Conservation (phyloP, 2,888 invertebrate genomes). For the Spatulosminthurus flaviceps region DNA sequence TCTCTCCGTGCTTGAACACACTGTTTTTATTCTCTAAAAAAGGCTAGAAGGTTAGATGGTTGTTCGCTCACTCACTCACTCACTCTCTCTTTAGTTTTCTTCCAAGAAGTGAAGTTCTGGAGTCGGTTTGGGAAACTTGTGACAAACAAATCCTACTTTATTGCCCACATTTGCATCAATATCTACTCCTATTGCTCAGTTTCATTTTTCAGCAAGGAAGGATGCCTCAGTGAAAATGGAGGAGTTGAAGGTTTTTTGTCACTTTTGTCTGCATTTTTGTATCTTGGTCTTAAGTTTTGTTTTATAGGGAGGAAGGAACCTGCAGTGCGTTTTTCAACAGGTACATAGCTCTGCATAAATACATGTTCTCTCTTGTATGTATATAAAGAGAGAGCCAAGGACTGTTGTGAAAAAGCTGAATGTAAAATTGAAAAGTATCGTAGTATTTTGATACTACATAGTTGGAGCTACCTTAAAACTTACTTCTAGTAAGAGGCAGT, state of each 20-base stretch:
- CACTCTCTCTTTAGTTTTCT: slow-evolving; percentile 22
- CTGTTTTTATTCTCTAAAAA: slow-evolving; percentile 27
- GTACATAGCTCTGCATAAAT: too few species aligned
- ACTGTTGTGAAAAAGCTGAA: too few species aligned
- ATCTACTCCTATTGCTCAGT: slow-evolving; percentile 36
- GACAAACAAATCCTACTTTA: slow-evolving; percentile 47
- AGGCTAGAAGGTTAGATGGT: slow-evolving; percentile 16
- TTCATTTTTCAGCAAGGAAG: slow-evolving; percentile 34
- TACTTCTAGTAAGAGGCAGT: not conserved
- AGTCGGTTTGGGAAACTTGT: slow-evolving; percentile 39
- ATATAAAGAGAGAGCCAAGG: too few species aligned
- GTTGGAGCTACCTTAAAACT: not conserved
- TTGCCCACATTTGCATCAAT: slow-evolving; percentile 49
- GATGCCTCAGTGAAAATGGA: slow-evolving; percentile 22
- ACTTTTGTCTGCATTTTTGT: not conserved
- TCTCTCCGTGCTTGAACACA: not conserved
- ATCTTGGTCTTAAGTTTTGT: too few species aligned
- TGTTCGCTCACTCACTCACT: too few species aligned
- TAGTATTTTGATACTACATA: too few species aligned
- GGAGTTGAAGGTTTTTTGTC: not conserved
- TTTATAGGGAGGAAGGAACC: too few species aligned
- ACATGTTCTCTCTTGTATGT: too few species aligned
- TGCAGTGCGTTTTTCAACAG: not conserved
- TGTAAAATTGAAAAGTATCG: too few species aligned
- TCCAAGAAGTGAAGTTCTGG: not conserved